Conservation (phyloP, 1,140 invertebrate species). For the Diachasmimorpha longicaudata region DNA sequence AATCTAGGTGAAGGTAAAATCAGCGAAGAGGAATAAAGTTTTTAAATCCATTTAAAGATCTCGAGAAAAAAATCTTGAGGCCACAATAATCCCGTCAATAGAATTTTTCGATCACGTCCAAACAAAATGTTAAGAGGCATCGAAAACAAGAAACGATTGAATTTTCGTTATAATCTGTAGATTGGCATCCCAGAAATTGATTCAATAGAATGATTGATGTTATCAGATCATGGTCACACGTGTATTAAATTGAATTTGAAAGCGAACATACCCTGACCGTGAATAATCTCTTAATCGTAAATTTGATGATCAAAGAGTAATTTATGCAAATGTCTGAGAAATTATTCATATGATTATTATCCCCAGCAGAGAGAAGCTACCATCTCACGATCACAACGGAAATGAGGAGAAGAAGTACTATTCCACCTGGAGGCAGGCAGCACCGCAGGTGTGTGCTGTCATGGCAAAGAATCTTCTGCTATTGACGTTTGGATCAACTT, state of each 20-base stretch:
- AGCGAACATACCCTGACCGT: too few relatives aligned
- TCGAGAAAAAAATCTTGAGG: background rate
- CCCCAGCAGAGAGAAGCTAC: background rate
- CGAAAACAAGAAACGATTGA: too few relatives aligned
- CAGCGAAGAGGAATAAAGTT: background rate
- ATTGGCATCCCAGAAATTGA: too few relatives aligned
- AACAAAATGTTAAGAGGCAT: too few relatives aligned
- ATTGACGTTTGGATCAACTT: constrained; percentile 74
- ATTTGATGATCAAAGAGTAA: background rate
- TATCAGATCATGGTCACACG: too few relatives aligned
- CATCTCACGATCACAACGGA: background rate
- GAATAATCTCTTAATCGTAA: background rate
- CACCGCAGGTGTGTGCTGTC: constrained; percentile 70
- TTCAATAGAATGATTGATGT: too few relatives aligned
- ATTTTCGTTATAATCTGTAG: too few relatives aligned
- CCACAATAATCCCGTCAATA: background rate
- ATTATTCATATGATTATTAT: background rate
- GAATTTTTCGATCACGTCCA: background rate
- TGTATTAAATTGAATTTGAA: too few relatives aligned
- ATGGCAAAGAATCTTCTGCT: constrained; percentile 71
- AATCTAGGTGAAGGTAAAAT: constrained; percentile 31
- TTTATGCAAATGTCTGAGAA: background rate
- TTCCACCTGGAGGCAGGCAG: constrained; percentile 60
- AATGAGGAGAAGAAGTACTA: constrained; percentile 19
- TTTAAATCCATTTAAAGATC: background rate